These are phyloP conservation scores for Pandemis corylana DNA, from an alignment of 2,888 invertebrate species.

Conservation along the genomic window DNA sequence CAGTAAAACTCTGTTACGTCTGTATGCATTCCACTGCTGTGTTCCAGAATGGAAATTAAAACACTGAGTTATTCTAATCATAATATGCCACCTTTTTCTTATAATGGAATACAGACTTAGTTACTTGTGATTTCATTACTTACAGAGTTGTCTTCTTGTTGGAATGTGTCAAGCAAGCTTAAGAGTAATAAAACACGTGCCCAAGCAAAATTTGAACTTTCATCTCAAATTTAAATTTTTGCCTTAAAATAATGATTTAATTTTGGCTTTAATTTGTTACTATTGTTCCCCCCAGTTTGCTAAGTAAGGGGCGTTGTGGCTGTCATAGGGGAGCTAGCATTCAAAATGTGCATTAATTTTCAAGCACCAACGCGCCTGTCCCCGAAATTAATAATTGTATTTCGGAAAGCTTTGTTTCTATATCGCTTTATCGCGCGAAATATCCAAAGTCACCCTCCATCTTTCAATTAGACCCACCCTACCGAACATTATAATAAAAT, in stretches of 20 bases:
- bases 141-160: too few species aligned
- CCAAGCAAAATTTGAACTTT: background rate
- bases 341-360: constrained; percentile 30
- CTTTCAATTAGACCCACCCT: constrained; percentile 38
- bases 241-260: background rate
- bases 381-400: constrained; percentile 37
- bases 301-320: constrained; percentile 1
- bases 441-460: constrained; percentile 33
- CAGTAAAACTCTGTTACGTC: too few species aligned
- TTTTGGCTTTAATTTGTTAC: background rate
- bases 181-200: background rate
- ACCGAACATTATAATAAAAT: constrained; percentile 41
- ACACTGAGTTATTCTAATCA: too few species aligned
- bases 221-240: background rate
- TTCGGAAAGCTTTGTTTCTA: constrained; percentile 23
- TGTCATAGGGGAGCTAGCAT: constrained; percentile 5
- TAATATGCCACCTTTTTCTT: too few species aligned
- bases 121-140: too few species aligned
- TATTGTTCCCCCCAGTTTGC: background rate
- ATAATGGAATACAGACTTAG: too few species aligned
- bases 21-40: too few species aligned
- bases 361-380: constrained; percentile 10
- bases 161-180: background rate
- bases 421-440: constrained; percentile 25
- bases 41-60: too few species aligned